Conservation (phyloP, 2,888 invertebrate genomes). For the Lasioglossum figueresi region DNA sequence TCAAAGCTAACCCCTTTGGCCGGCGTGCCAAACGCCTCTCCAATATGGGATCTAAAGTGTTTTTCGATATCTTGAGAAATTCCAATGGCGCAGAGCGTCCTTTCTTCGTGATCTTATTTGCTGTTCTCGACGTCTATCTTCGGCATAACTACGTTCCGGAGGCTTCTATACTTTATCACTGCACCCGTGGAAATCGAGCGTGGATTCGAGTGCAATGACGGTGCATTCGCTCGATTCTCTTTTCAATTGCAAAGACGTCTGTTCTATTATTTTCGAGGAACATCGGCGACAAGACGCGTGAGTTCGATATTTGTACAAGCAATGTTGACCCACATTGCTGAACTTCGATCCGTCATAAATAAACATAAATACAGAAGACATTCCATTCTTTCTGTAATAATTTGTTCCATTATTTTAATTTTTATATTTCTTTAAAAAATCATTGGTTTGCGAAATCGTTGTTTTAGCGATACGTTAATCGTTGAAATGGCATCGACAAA, state of each 20-base stretch:
- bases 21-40: constrained; percentile 59
- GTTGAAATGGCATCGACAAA: no score
- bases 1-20: constrained; percentile 69
- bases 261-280: background rate
- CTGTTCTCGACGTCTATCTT: constrained; percentile 36
- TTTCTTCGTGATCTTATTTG: constrained; percentile 69
- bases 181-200: constrained; percentile 51
- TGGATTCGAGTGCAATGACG: constrained; percentile 23
- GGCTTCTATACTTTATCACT: constrained; percentile 32
- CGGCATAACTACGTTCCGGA: constrained; percentile 50
- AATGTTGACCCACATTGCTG: background rate
- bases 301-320: background rate
- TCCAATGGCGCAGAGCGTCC: constrained; percentile 55
- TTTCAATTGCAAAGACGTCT: background rate
- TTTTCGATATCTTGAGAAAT: constrained; percentile 78
- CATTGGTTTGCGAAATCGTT: no score
- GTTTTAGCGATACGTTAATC: no score
- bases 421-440: no score
- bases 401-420: no score
- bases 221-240: background rate
- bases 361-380: no score
- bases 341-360: background rate
- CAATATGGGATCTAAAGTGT: constrained; percentile 76
- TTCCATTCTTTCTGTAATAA: no score
- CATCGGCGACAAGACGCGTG: background rate